These are phyloP conservation scores for Apamea sordens DNA, from an alignment of 2,888 invertebrate species.

Conservation along the genomic window DNA sequence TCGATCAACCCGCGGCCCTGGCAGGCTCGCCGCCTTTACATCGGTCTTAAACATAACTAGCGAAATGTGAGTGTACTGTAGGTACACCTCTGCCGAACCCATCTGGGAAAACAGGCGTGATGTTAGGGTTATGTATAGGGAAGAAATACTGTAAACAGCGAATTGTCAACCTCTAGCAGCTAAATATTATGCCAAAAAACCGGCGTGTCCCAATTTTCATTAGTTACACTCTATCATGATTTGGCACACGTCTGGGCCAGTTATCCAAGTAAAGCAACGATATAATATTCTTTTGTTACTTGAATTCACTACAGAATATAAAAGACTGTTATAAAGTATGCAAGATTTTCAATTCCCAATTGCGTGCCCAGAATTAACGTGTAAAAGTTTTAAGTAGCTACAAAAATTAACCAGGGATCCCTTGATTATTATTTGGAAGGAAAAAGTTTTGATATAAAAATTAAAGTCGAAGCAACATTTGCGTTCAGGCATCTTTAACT, in stretches of 20 bases:
- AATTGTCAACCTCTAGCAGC: background rate
- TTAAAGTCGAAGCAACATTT: slow-evolving; percentile 25
- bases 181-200: background rate
- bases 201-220: background rate
- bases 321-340: slow-evolving; percentile 2
- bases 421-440: slow-evolving; percentile 5
- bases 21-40: background rate
- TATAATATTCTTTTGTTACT: background rate
- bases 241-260: background rate
- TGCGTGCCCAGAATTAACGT: slow-evolving; percentile 31
- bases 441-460: slow-evolving; percentile 33
- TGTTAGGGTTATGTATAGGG: background rate
- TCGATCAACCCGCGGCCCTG: no score
- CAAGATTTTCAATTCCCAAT: slow-evolving; percentile 36
- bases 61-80: background rate
- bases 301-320: background rate
- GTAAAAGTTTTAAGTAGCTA: slow-evolving; percentile 39
- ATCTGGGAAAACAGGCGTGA: background rate
- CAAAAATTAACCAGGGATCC: slow-evolving; percentile 17
- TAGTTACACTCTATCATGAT: background rate
- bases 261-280: background rate
- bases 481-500: slow-evolving; percentile 10
- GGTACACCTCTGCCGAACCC: background rate
- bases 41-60: background rate
- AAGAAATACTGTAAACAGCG: background rate